A percentile compares a stretch with the other conserved stretches of the same genome.
Conservation (phyloP, 2,113 vertebrate species). For the Gopherus flavomarginatus region DNA sequence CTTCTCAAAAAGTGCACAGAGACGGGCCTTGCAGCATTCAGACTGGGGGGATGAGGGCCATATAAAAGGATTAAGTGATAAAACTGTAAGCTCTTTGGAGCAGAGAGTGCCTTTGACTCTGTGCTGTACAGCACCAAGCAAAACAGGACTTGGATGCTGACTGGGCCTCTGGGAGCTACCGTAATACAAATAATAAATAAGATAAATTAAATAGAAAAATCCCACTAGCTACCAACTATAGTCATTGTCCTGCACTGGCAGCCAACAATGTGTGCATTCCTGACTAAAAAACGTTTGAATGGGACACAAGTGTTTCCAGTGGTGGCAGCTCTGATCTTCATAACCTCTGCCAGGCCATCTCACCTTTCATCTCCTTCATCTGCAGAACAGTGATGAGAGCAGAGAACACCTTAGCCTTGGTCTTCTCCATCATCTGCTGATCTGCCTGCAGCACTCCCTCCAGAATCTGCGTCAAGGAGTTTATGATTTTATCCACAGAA, state of each 20-base stretch:
- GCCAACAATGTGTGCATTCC: not conserved
- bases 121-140: not conserved
- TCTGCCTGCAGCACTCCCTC: conserved; percentile 93
- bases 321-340: not conserved
- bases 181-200: not conserved
- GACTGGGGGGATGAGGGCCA: not conserved
- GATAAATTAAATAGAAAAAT: not conserved
- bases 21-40: not conserved
- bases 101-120: not conserved
- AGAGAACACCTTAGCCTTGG: conserved; percentile 95
- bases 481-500: conserved; percentile 88
- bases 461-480: conserved; percentile 91
- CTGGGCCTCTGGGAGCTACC: not conserved
- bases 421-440: conserved; percentile 93
- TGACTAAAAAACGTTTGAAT: not conserved
- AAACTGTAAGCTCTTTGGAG: not conserved
- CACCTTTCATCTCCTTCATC: conserved; percentile 92
- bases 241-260: not conserved
- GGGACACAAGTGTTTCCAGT: not conserved
- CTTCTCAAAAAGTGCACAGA: not conserved
- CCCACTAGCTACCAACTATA: not conserved
- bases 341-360: conserved; percentile 23
- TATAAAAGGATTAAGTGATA: not conserved
- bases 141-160: not conserved
- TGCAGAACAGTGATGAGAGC: conserved; percentile 93